Conservation (phyloP, 2,888 invertebrate genomes). For the Orthonychiurus folsomi region DNA sequence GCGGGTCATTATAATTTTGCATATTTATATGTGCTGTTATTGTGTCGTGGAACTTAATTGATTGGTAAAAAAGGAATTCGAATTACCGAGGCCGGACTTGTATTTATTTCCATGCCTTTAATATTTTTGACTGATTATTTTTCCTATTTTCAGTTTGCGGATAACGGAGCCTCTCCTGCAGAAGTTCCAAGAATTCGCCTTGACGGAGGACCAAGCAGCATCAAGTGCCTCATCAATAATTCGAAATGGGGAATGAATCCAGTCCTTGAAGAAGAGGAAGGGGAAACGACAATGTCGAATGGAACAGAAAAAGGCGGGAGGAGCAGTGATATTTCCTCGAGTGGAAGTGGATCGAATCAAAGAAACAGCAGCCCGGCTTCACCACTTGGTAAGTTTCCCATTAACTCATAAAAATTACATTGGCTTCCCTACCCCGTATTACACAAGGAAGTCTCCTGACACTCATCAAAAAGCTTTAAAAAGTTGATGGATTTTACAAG, state of each 20-base stretch:
- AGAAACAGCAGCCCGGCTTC: constrained; percentile 29
- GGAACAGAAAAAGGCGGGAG: constrained; percentile 23
- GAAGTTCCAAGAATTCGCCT: constrained; percentile 38
- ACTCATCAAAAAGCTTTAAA: too few relatives aligned
- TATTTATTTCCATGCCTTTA: too few relatives aligned
- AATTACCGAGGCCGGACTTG: too few relatives aligned
- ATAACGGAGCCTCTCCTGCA: constrained; percentile 35
- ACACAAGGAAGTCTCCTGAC: too few relatives aligned
- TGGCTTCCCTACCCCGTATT: too few relatives aligned
- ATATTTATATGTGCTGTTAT: too few relatives aligned
- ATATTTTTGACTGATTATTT: too few relatives aligned
- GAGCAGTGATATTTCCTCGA: constrained; percentile 24
- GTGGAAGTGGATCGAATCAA: constrained; percentile 29
- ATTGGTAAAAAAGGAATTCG: too few relatives aligned
- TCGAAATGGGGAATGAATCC: constrained; percentile 40
- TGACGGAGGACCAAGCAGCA: constrained; percentile 39
- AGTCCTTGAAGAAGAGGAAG: constrained; percentile 39
- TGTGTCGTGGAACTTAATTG: too few relatives aligned
- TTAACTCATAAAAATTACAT: too few relatives aligned
- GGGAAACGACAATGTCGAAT: constrained; percentile 16
- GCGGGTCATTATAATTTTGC: too few relatives aligned
- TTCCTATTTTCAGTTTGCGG: constrained; percentile 28
- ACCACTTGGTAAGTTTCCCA: neutral
- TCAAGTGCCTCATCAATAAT: constrained; percentile 40
- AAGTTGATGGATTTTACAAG: too few relatives aligned